Conservation (phyloP, 1,140 invertebrate species). For the Brachystomella parvula region DNA sequence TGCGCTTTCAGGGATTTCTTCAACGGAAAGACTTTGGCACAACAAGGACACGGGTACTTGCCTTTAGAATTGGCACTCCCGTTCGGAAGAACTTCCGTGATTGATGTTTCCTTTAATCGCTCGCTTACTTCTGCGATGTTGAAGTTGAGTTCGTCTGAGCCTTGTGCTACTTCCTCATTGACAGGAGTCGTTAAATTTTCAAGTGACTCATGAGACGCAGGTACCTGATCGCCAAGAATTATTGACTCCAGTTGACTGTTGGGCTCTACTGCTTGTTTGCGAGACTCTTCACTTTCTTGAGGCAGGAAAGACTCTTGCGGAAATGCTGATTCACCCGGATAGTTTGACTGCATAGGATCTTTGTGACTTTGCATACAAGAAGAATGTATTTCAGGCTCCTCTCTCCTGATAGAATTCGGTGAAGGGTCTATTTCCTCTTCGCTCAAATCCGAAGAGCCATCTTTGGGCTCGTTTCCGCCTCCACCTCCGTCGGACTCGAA, state of each 20-base stretch:
- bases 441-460: background rate
- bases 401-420: background rate
- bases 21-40: conserved; percentile 15
- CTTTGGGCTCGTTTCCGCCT: background rate
- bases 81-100: background rate
- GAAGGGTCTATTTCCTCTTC: background rate
- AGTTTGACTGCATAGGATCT: too few species aligned
- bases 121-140: background rate
- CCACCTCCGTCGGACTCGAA: conserved; percentile 21
- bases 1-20: conserved; percentile 24
- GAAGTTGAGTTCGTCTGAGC: background rate
- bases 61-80: background rate
- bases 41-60: conserved; percentile 18
- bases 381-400: too few species aligned
- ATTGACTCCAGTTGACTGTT: background rate
- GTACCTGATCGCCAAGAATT: background rate
- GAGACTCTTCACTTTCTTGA: too few species aligned
- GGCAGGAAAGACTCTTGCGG: too few species aligned
- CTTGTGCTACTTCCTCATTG: background rate
- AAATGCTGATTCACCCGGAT: too few species aligned
- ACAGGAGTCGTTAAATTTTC: background rate
- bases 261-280: too few species aligned
- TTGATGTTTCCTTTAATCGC: background rate
- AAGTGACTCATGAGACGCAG: background rate
- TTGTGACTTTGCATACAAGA: too few species aligned